Evolutionary conservation across 2,113 vertebrate genomes (phyloP).

Genomic region (Rallus limicola): DNA sequence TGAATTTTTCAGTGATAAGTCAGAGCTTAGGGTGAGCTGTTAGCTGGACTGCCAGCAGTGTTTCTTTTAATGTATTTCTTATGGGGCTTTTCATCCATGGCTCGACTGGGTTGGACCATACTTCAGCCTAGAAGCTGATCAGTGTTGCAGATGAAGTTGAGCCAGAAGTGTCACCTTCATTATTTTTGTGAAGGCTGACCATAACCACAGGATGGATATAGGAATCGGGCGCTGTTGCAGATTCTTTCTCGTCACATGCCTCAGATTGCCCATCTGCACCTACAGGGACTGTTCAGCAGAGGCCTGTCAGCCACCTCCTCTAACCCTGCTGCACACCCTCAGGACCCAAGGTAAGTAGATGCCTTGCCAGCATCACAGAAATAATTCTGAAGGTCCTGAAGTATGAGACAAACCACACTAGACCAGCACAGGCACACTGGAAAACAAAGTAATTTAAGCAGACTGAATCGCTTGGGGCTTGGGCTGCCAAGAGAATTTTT

Average conservation of each 20-base stretch:
- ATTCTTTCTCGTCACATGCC: accelerated
- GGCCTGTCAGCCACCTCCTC: neutral
- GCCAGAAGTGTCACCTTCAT: neutral
- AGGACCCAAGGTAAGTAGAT: neutral
- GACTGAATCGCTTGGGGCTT: neutral
- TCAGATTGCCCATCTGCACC: neutral
- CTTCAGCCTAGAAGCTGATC: neutral
- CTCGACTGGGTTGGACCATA: neutral
- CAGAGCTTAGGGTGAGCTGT: neutral
- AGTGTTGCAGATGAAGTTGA: neutral
- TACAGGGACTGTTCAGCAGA: neutral
- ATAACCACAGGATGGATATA: neutral
- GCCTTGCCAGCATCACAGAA: neutral
- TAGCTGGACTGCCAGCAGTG: neutral
- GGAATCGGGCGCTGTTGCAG: neutral
- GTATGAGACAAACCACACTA: neutral
- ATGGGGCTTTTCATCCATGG: accelerated
- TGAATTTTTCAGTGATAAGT: neutral
- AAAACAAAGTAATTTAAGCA: constrained; percentile 35
- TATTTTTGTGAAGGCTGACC: neutral
- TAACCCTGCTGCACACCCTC: neutral
- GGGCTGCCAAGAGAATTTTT: constrained; percentile 62
- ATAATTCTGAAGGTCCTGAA: neutral
- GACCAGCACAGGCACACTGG: neutral
- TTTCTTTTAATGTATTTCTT: neutral